Base-by-base conservation (phyloP, 2,888 invertebrate species). In the Drosophila kambysellisi region DNA sequence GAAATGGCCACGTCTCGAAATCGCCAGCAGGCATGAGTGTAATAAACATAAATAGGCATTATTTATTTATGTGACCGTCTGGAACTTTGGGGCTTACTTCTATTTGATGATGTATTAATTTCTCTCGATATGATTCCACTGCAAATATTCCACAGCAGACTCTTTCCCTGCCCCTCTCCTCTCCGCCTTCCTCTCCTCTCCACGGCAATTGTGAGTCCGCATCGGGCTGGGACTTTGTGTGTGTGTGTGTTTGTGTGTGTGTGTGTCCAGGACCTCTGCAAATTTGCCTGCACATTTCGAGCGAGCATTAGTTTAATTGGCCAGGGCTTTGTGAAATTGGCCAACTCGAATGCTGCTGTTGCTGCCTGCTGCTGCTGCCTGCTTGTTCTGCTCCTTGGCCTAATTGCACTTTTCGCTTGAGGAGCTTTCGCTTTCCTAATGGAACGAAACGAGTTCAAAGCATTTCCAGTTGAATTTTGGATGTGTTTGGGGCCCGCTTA, bases 21-120 rank as follows among this genome's bases (percentile, higher is more conserved):
- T 54, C 39, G 70, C 74, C 81, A 41, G 70, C 71, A 78, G 82
- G 71, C 51, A 73, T 72, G 74, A 61, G 76, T 78, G 81, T 79
- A 89, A 88, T 90, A 88, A 89, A 77, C 90, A 87, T 87, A 87
- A 87, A 90, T 89, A 84, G 89, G 77, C 78, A 90, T 89, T 89
- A 86, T 88, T 86, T 86, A 88, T 90, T 90, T 89, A 89, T 89
- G 69, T 72, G 79, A 78, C 63, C 66, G 80, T 61, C 79, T 79
- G 73, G 67, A 79, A 80, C 72, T 70, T 69, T 82, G 79, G 74
- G 82, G 66, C 79, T 81, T 81, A 81, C 70, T 81, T 68, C 68
- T 67, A 83, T 81, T 81, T 77, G 83, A 81, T 81, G 77, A 81
- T 81, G 78, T 76, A 85, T 88, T 88, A 89, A 89, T 85, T 85